Evolutionary conservation across 2,113 vertebrate genomes (phyloP).

Genomic region (Microtus oregoni): DNA sequence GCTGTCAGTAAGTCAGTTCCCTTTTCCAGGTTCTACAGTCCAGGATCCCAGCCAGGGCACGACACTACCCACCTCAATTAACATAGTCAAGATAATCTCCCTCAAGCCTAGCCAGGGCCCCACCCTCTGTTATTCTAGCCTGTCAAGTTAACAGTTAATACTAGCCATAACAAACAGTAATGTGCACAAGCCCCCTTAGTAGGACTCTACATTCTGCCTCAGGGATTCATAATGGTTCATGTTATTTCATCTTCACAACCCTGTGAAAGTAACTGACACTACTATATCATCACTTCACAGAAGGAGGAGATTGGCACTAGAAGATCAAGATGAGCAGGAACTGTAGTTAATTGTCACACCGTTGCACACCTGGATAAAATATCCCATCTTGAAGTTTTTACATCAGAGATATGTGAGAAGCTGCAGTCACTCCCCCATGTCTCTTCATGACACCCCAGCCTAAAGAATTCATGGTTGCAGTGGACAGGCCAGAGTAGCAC

Average conservation of each 20-base stretch:
- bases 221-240: not conserved
- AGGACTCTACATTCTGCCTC: not conserved
- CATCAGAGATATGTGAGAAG: not conserved
- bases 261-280: not conserved
- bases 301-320: not conserved
- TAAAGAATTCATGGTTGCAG: conserved; percentile 26
- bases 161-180: not conserved
- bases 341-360: not conserved
- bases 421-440: not conserved
- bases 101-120: not conserved
- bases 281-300: not conserved
- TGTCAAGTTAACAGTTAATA: not conserved
- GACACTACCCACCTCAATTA: not conserved
- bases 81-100: not conserved
- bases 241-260: not conserved
- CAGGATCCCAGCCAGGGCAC: not conserved
- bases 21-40: not conserved
- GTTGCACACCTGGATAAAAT: not conserved
- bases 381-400: not conserved
- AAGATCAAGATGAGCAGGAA: not conserved
- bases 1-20: not conserved
- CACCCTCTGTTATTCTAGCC: not conserved
- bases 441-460: not conserved
- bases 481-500: not conserved
- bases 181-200: not conserved